Evolutionary conservation across 1,140 invertebrate species (phyloP).

Genomic region (Drosophila neocordata): DNA sequence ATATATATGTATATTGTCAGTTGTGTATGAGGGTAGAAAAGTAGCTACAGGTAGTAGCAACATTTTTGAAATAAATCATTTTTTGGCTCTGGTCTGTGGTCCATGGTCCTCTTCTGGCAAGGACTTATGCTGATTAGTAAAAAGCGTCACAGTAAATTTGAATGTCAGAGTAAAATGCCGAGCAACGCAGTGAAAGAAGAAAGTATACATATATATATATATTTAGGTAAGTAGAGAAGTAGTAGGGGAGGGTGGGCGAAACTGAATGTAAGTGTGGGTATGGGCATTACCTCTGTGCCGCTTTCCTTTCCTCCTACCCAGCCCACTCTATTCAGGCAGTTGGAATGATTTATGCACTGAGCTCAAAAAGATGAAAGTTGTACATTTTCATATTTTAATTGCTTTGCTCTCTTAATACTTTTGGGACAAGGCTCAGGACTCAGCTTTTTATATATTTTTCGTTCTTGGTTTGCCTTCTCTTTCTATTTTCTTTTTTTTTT

Average conservation of each 20-base stretch:
- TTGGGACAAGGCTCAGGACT: conserved; percentile 62
- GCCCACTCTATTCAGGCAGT: conserved; percentile 64
- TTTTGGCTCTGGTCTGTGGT: conserved; percentile 47
- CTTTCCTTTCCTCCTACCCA: not conserved
- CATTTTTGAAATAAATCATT: conserved; percentile 72
- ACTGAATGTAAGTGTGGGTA: not conserved
- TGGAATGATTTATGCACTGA: conserved; percentile 81
- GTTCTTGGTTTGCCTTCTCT: conserved; percentile 26
- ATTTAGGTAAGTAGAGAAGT: not conserved
- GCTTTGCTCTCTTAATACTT: conserved; percentile 81
- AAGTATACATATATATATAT: not conserved
- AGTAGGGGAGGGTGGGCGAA: not conserved
- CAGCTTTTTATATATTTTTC: conserved; percentile 31
- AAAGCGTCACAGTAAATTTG: conserved; percentile 79
- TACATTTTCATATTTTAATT: conserved; percentile 82
- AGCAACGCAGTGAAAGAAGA: not conserved
- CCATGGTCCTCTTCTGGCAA: conserved; percentile 53
- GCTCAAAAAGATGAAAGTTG: conserved; percentile 81
- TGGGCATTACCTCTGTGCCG: not conserved
- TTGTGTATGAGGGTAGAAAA: conserved; percentile 36
- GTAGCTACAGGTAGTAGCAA: conserved; percentile 68
- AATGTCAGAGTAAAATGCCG: conserved; percentile 46
- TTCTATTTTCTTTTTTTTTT: conserved; percentile 34
- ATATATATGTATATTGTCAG: conserved; percentile 23
- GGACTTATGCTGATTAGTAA: conserved; percentile 79